Percentiles rank a stretch among this genome's conserved stretches.
Conservation (phyloP, 2,113 vertebrate genomes). For the Physeter macrocephalus region DNA sequence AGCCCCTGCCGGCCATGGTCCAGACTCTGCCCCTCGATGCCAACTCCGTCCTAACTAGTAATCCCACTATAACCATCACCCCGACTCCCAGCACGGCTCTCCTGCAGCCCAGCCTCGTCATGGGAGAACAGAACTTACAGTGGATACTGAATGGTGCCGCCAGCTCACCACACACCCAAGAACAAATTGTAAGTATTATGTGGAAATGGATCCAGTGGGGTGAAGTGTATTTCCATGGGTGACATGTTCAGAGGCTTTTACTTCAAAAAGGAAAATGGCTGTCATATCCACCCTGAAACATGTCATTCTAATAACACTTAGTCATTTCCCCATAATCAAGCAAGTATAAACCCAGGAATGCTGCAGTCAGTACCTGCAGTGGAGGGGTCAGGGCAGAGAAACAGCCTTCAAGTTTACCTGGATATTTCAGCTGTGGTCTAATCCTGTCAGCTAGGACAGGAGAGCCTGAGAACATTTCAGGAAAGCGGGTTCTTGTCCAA, state of each 20-base stretch:
- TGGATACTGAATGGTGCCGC: conserved; percentile 97
- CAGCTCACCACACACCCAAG: conserved; percentile 87
- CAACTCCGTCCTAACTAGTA: conserved; percentile 81
- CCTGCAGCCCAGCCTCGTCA: conserved; percentile 92
- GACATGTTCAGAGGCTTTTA: neutral
- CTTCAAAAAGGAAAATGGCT: neutral
- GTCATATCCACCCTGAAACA: neutral
- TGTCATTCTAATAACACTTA: neutral
- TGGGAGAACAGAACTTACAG: conserved; percentile 97
- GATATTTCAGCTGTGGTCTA: neutral
- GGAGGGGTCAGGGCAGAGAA: neutral
- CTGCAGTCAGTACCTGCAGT: neutral
- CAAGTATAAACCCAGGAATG: neutral
- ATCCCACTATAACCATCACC: conserved; percentile 83
- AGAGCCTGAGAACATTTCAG: neutral
- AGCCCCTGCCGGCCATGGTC: conserved; percentile 83
- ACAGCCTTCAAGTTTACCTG: neutral
- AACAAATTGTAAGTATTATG: conserved; percentile 88
- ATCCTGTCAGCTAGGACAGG: neutral
- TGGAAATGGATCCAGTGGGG: neutral
- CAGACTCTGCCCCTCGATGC: conserved; percentile 90
- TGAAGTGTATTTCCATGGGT: neutral
- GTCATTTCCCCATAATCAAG: neutral
- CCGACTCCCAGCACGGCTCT: conserved; percentile 88
- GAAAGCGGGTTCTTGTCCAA: neutral